Conservation (phyloP, 2,797 vertebrate genomes). For the Serranus cabrilla region DNA sequence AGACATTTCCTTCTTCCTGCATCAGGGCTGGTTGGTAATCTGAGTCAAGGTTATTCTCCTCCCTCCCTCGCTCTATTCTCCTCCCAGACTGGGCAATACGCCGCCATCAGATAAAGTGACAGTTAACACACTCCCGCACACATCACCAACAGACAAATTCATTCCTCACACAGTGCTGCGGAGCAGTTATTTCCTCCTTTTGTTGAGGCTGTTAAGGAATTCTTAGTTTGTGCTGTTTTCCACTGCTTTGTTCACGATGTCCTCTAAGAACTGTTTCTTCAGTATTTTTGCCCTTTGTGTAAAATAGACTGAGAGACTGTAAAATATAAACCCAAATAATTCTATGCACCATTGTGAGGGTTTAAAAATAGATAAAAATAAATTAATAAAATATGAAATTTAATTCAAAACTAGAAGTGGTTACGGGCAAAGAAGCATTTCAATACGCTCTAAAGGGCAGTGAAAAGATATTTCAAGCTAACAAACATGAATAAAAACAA, state of each 20-base stretch:
- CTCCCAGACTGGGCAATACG: conserved; percentile 70
- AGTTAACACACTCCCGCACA: conserved; percentile 69
- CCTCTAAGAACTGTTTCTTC: background rate
- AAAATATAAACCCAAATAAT: background rate
- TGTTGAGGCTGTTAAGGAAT: conserved; percentile 53
- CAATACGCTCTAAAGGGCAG: background rate
- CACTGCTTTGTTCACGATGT: background rate
- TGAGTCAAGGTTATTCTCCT: conserved; percentile 90
- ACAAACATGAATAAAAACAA: background rate
- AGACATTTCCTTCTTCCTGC: conserved; percentile 92
- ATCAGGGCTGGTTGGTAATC: conserved; percentile 88
- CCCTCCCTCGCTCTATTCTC: conserved; percentile 65
- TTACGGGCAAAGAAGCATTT: background rate
- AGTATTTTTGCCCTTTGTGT: background rate
- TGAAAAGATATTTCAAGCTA: background rate
- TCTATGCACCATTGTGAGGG: background rate
- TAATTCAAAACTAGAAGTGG: background rate
- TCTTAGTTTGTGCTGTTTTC: conserved; percentile 25
- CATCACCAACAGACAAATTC: conserved; percentile 58
- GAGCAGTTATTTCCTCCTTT: conserved; percentile 50
- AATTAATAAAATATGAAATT: too few species aligned
- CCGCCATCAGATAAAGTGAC: conserved; percentile 78
- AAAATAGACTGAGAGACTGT: background rate
- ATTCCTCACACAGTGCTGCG: conserved; percentile 40
- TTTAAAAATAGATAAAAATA: background rate